Base-by-base conservation (phyloP, 2,113 vertebrate species). In the Rhinoderma darwinii region DNA sequence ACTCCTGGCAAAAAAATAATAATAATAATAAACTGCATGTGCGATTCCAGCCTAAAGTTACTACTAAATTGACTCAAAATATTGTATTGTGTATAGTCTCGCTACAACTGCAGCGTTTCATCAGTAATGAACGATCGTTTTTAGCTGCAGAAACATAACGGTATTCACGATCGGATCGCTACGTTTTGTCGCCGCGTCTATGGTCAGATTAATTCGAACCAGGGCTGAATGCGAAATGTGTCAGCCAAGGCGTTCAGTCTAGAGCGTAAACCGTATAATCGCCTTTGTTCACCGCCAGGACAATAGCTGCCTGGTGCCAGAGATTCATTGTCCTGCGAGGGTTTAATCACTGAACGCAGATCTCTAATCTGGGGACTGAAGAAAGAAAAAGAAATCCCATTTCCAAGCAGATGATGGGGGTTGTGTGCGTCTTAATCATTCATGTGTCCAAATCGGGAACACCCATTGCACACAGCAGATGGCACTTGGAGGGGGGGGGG, bases 401-500 rank as follows among this genome's bases (percentile, higher is more conserved):
- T 68, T 59, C 32, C 30, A 63, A 80, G 76, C 51, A 81, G 77
- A 74, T 74, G 76, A 66, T 47, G 83, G 20, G 41, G 56, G 11
- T 32, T 27, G 72, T 30, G 75, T 59, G 76, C 75, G 59, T 72
- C 82, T 84, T 84, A 84, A 84, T 84, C 83, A 84, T 54, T 72
- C 22, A 54, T 80, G 70, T 54, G 76, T 51, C 61, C 32, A 39
- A 56, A 70, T 50, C 30, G 68, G 66, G 83, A 76, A 68, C 84
- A 61, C 78, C 88, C 83, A 51, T 86, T 30, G 83, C 30, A 74
- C 7, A 39, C 39, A 82, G 22, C 88, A 88, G 63, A 80, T 86
- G 78, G 76, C 54, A 84, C 59, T 41, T 54, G 18, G 63, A 50
- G 75, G 50, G 39, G 47, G 37, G 30, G 77, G 44, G 54, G 63